Conservation (phyloP, 2,797 vertebrate genomes). For the Sebastes aleutianus region DNA sequence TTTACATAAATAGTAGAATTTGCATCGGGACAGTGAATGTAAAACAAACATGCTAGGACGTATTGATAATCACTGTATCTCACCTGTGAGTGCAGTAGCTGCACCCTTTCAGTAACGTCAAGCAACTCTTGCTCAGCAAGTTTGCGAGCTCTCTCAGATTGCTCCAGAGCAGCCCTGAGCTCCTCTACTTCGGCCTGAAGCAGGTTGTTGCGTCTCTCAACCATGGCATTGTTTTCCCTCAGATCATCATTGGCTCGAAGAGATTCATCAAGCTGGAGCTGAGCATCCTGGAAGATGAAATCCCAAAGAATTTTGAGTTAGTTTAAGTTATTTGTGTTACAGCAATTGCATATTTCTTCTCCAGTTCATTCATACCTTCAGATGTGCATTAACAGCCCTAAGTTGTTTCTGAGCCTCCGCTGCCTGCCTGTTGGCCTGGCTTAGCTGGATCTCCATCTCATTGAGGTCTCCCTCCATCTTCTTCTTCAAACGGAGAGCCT, state of each 20-base stretch:
- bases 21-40: neutral
- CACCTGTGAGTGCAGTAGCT: slow-evolving; percentile 91
- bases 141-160: slow-evolving; percentile 79
- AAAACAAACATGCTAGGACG: neutral
- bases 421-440: slow-evolving; percentile 79
- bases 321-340: no score
- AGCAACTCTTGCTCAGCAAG: slow-evolving; percentile 90
- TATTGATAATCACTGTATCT: neutral
- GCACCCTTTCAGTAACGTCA: slow-evolving; percentile 89
- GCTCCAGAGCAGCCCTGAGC: slow-evolving; percentile 78
- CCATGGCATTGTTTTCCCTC: slow-evolving; percentile 88
- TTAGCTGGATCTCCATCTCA: slow-evolving; percentile 89
- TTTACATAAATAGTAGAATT: neutral
- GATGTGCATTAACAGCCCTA: slow-evolving; percentile 75
- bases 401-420: slow-evolving; percentile 86
- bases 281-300: slow-evolving; percentile 78
- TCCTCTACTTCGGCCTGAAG: slow-evolving; percentile 88
- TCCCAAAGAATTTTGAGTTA: no score
- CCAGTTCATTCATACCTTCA: slow-evolving; percentile 72
- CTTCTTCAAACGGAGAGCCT: slow-evolving; percentile 79
- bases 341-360: no score
- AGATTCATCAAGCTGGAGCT: slow-evolving; percentile 85
- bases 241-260: slow-evolving; percentile 84
- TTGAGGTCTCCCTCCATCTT: slow-evolving; percentile 90
- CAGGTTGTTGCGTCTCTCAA: slow-evolving; percentile 88